These are phyloP conservation scores for Catagonus wagneri DNA, from an alignment of 2,113 vertebrate species.

Conservation along the genomic window DNA sequence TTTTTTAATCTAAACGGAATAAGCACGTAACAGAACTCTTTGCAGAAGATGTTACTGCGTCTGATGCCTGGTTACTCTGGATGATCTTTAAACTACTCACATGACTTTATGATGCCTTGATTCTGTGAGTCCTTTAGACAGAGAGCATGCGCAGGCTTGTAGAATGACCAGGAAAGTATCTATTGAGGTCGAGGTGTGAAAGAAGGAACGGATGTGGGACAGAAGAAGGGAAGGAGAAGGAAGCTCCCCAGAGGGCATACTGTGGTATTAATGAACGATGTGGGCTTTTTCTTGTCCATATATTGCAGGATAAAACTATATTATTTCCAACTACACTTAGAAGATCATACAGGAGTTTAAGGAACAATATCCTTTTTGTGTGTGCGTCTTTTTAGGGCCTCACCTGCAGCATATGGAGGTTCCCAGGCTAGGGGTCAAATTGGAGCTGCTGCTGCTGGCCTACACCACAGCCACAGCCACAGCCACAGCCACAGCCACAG, in stretches of 20 bases:
- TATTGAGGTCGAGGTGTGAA: not conserved
- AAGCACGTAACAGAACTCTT: not conserved
- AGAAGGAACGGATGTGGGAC: not conserved
- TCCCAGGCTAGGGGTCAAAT: no score
- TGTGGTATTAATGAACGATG: not conserved
- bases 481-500: no score
- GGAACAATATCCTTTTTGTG: not conserved
- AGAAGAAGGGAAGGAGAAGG: not conserved
- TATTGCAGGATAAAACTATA: not conserved
- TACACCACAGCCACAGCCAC: no score
- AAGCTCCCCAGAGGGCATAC: not conserved
- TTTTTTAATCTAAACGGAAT: not conserved
- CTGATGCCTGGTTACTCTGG: not conserved
- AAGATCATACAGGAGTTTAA: not conserved
- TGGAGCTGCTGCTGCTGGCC: no score
- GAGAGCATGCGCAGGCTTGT: not conserved
- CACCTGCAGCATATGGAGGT: no score
- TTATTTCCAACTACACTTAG: conserved; percentile 1
- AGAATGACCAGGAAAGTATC: not conserved
- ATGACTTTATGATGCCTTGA: not conserved
- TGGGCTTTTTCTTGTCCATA: not conserved
- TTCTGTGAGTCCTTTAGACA: not conserved
- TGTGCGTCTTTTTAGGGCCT: no score
- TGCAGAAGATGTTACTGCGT: not conserved
- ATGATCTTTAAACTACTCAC: not conserved